A percentile compares a stretch with the other conserved stretches of the same genome.
Evolutionary conservation across 2,888 invertebrate genomes (phyloP).

Genomic region (Hirudinaria manillensis): DNA sequence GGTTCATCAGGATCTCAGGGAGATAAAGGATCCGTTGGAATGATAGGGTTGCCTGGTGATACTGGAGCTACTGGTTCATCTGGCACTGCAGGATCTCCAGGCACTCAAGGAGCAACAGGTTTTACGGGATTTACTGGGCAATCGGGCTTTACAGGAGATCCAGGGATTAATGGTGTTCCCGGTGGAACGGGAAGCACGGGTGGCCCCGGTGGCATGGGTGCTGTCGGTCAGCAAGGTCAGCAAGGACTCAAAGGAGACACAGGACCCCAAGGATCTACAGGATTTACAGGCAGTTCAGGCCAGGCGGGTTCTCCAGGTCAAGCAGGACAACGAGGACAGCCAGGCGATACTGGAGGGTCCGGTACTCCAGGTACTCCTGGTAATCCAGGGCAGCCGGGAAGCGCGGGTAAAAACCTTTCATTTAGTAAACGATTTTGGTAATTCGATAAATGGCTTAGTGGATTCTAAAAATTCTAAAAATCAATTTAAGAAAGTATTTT

Average conservation of each 20-base stretch:
- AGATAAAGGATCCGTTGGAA: conserved; percentile 28
- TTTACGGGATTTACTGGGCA: conserved; percentile 22
- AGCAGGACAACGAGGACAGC: conserved; percentile 30
- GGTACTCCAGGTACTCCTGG: conserved; percentile 31
- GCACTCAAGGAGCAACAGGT: conserved; percentile 30
- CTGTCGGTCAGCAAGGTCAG: conserved; percentile 29
- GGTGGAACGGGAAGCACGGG: conserved; percentile 35
- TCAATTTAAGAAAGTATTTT: too few relatives aligned
- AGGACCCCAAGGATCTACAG: conserved; percentile 31
- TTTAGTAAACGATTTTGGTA: too few relatives aligned
- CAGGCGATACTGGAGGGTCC: conserved; percentile 34
- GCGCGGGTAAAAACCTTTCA: neutral
- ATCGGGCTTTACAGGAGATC: conserved; percentile 25
- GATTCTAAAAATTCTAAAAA: too few relatives aligned
- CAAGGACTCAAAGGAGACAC: conserved; percentile 29
- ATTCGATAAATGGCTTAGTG: too few relatives aligned
- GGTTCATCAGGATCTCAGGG: conserved; percentile 33
- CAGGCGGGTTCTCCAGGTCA: conserved; percentile 27
- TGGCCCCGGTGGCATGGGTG: conserved; percentile 29
- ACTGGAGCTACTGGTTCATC: conserved; percentile 32
- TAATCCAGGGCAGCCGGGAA: neutral
- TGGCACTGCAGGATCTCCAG: conserved; percentile 37
- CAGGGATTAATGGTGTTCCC: conserved; percentile 15
- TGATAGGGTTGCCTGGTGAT: conserved; percentile 31
- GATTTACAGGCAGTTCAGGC: neutral